Conservation (phyloP, 2,113 vertebrate species). For the Platichthys stellatus region DNA sequence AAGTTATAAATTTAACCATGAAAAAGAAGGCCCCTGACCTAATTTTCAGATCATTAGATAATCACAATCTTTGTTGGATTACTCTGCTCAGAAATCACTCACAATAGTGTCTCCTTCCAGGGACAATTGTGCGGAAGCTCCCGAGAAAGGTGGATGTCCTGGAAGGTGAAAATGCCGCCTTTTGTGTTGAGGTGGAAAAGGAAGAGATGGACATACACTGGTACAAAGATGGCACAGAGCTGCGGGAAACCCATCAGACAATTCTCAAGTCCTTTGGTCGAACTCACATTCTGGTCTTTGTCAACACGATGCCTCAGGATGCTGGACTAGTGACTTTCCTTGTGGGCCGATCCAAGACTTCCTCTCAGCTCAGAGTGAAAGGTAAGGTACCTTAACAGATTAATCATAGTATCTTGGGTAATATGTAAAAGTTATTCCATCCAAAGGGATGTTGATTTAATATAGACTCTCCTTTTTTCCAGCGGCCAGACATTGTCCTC, state of each 20-base stretch:
- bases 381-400: conserved; percentile 76
- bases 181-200: conserved; percentile 92
- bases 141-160: conserved; percentile 95
- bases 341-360: conserved; percentile 89
- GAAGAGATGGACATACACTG: conserved; percentile 88
- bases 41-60: not conserved
- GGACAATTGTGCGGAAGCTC: conserved; percentile 86
- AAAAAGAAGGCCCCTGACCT: no score
- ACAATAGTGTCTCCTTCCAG: conserved; percentile 57
- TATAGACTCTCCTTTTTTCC: conserved; percentile 35
- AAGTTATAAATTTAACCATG: no score
- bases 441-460: not conserved
- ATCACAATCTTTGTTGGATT: not conserved
- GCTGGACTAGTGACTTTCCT: conserved; percentile 91
- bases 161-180: conserved; percentile 95
- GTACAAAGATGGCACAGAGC: conserved; percentile 89
- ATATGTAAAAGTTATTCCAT: not conserved
- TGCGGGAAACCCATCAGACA: conserved; percentile 84
- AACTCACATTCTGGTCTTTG: conserved; percentile 94
- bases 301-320: conserved; percentile 91
- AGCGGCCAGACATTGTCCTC: conserved; percentile 89
- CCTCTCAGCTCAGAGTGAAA: conserved; percentile 94
- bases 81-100: not conserved
- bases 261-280: conserved; percentile 93
- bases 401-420: not conserved